Base-by-base conservation (phyloP, 1,140 invertebrate species). In the Acromyrmex echinatior region DNA sequence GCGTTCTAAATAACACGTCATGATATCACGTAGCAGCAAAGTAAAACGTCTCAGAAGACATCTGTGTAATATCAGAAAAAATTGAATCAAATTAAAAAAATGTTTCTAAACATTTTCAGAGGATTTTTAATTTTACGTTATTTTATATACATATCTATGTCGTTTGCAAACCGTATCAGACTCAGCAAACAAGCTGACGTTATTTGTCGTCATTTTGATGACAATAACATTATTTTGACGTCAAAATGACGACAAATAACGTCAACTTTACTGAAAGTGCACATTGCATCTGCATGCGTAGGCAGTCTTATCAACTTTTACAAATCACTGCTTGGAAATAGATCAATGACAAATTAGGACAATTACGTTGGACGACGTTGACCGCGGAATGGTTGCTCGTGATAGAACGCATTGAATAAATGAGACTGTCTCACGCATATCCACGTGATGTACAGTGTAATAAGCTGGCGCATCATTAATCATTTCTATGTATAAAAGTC, bases 291-390 rank as follows among this genome's bases (percentile, higher is more conserved):
- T n/a, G 45, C 39, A 21, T 7, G 25, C 70, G 25, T 45, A 49
- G 14, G 28, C 62, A 12, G 9, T 86, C 35, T 70, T 65, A 71
- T 77, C 39, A 45, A 10, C 31, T 60, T 25, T 74, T 49, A 35
- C 31, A 66, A 90, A 88, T 88, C 58, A 77, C 73, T 66, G 68
- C 35, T 39, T 58, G 9, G 58, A 91, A 91, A 45, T 78, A 66
- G 88, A 90, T 81, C 86, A 87, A 77, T 56, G 65, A 66, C 73
- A 65, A 87, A 77, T 58, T 70, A 78, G 21, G 21, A 21, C 21
- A 21, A 21, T 21, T 21, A 6, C 39, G 25, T 45, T 45, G 35
- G 45, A 56, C 21, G 66, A 66, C 51, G 79, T 77, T 90, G 86
- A 21, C 58, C 76, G 86, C 63, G 4, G 63, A 62, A 90, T 35